Base-by-base conservation (phyloP, 2,888 invertebrate species). In the Caenorhabditis macrosperma region DNA sequence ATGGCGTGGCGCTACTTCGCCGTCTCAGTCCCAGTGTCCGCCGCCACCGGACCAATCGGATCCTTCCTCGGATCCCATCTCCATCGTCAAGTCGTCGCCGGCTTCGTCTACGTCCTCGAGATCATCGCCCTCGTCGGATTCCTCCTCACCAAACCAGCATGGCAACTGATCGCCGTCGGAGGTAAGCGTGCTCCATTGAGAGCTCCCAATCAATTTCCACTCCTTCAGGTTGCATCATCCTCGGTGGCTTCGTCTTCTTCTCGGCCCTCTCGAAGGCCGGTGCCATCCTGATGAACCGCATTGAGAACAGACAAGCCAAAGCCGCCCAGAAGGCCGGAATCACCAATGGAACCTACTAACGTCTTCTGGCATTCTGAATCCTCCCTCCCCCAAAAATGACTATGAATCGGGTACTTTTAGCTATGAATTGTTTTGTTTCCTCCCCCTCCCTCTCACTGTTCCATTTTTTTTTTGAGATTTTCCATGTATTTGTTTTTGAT, bases 41-140 rank as follows among this genome's bases (percentile, higher is more conserved):
- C 86, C 24, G 81, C 82, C 17, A 79, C 85, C n/a, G 88, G 85
- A 33, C 88, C 88, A 52, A 60, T 88, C 22, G 88, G 88, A 46
- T 81, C 82, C 26, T 88, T 88, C 82, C 66, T 87, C 28, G 88
- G 88, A 44, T 88, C 88, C 5, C 88, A 88, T 78, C 84, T 88
- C 28, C 88, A 88, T 78, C 78, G 88, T 44, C 67, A 86, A 85
- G 84, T 87, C 26, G 75, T 87, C n/a, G 87, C 87, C 35, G 76
- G 61, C 28, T 76, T 86, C 15, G 79, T 87, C 50, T 87, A 88
- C 52, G 79, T 87, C 28, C 77, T 87, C 9, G 87, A 87, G 59
- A 66, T 69, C 10, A 81, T 82, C 38, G 84, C 87, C 2, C 76
- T 87, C n/a, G 67, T 86, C 41, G 87, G 87, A 20, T 87, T 87